These are phyloP conservation scores for Dasypogon diadema DNA, from an alignment of 2,888 invertebrate genomes.

Conservation along the genomic window DNA sequence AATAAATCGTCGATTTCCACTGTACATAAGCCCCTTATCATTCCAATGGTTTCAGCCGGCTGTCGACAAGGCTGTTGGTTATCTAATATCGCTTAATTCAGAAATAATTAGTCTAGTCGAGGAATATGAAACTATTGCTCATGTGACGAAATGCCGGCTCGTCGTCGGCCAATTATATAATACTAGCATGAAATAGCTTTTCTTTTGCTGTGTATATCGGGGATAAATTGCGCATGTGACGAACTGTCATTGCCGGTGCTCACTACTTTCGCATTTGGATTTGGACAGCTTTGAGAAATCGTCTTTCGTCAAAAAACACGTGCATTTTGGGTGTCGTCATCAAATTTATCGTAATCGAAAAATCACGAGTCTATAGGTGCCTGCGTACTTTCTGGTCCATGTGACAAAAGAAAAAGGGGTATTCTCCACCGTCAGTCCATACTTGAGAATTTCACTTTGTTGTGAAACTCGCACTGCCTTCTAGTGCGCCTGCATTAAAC, in stretches of 20 bases:
- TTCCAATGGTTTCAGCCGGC: background rate
- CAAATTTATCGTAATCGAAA: slow-evolving; percentile 18
- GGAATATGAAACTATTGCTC: slow-evolving; percentile 3
- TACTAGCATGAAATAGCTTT: background rate
- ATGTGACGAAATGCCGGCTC: slow-evolving; percentile 33
- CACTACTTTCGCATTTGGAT: background rate
- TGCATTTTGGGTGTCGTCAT: slow-evolving; percentile 17
- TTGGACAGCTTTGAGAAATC: background rate
- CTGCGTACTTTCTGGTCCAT: no score
- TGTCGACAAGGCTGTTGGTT: background rate
- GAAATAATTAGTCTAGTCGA: slow-evolving; percentile 1
- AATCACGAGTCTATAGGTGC: no score
- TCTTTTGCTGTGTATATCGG: background rate
- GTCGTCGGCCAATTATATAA: slow-evolving; percentile 21
- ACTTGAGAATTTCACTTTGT: slow-evolving; percentile 14
- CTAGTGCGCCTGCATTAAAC: slow-evolving; percentile 8
- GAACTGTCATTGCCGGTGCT: slow-evolving; percentile 15
- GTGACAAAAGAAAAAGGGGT: no score
- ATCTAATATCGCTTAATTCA: background rate
- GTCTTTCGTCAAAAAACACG: slow-evolving; percentile 46
- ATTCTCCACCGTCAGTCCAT: background rate
- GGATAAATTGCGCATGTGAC: slow-evolving; percentile 18
- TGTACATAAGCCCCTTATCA: background rate
- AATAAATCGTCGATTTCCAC: slow-evolving; percentile 2
- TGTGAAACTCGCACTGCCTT: slow-evolving; percentile 10